Evolutionary conservation across 1,140 invertebrate genomes (phyloP), one percentile per base, ranked within the genome.

Genomic region (Cataglyphis hispanica): DNA sequence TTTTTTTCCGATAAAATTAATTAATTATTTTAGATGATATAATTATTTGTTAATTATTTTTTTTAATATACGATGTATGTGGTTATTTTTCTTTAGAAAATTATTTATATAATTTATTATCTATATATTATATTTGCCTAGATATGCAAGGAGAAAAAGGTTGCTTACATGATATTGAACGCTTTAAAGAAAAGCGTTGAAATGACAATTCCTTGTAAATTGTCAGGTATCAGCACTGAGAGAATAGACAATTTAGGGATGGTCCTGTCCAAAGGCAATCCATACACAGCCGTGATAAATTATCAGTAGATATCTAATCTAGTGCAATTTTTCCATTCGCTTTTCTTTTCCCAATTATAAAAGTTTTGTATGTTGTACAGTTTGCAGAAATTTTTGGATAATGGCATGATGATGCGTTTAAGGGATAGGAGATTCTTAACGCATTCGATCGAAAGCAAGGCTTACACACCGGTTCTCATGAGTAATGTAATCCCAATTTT

Each of bases 311-410:
- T 84, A 66, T 19, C 19, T 10, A 13, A 2, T 53, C 0, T 31
- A 64, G 3, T 19, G 1, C 31, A 70, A 50, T 58, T 13, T 64
- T 16, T 53, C 46, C 22, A 27, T 25, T 0, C 13, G 4, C 37
- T 4, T 6, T 67, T 67, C 2, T 53, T 10, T 1, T 53, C 13
- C 8, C 16, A 8, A 37, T 63, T 11, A 19, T 1, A 43, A 16
- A 64, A 69, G 22, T 27, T 37, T 58, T 19, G 16, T 40, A 0
- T 40, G 11, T 86, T 86, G 2, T 50, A 50, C 16, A 91, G 91
- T 10, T n/a, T 91, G 13, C 84, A 89, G 61, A 91, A 89, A 77
- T 83, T 91, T 40, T 19, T 85, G 10, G 53, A 84, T 13, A 69
- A 61, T 31, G 84, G 84, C 7, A 85, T 81, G 2, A n/a, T 85